Evolutionary conservation across 2,797 vertebrate species (phyloP), one percentile per base, ranked within the genome.

Genomic region (Pteronotus mesoamericanus): DNA sequence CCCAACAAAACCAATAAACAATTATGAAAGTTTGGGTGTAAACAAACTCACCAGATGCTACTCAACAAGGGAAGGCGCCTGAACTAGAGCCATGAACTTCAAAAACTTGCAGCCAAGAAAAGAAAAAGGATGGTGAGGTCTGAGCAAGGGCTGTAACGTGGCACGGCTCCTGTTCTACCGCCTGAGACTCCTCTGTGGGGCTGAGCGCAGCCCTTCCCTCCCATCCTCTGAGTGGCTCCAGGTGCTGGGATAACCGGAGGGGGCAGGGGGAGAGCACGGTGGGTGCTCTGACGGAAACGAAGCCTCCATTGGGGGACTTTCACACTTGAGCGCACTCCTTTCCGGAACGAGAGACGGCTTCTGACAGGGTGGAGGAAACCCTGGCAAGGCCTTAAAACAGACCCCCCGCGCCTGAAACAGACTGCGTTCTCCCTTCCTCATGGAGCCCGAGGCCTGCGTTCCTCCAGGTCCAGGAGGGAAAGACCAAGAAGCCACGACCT

Each of bases 101-200:
- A 69, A 57, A 77, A 74, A 29, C 29, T 34, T 51, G 46, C 15
- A 83, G 44, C 61, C 26, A 64, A 71, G 75, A 46, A 86, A 78
- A 57, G 66, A 78, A 80, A 69, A 86, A 22, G 39, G 29, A 34
- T 14, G 37, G 37, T 24, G 61, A 29, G 48, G 82, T 39, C 24
- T 22, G 51, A 46, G 37, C 3, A 10, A 53, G 48, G 48, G 34
- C 4, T 24, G 14, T 2, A 3, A 39, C 4, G 0, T 0, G 9
- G 48, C 78, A 16, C 2, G 21, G 66, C 48, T 59, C 57, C 24
- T 0, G 7, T 21, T 86, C 48, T 37, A 82, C 55, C n/a, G 61
- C 46, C 16, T 7, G 79, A 55, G 69, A 6, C 37, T 29, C 42
- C 86, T 71, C 18, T 5, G 51, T 2, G 42, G 82, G 6, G 46